Evolutionary conservation across 2,113 vertebrate species (phyloP), one percentile per base, ranked within the genome.

Genomic region (Neolamprologus ventralis): DNA sequence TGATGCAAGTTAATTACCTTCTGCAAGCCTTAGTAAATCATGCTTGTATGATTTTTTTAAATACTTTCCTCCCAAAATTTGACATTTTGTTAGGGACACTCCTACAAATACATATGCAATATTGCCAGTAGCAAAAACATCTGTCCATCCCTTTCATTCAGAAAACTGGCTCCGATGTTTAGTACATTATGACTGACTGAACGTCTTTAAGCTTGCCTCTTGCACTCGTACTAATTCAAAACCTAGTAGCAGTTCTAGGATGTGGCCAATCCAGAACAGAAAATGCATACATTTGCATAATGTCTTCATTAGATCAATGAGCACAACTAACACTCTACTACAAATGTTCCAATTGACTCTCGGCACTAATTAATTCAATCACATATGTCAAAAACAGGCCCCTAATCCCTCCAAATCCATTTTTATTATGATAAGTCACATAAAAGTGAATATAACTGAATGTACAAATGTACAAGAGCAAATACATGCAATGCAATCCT

Each of bases 311-410:
- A 13, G 33, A 13, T 21, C 63, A 40, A 68, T 68, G 63, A 68
- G 33, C 63, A 21, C 40, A 28, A 11, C 14, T 28, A 47, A 75
- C 71, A 19, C 23, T 28, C 21, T 75, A 28, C 42, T 28, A 7
- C 23, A 75, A 26, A 28, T 19, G 65, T 73, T 45, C 21, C 13
- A 10, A 7, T 3, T 73, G 68, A 75, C 21, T 73, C 7, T 3
- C 1, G 0, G 40, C 4, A 26, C 1, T 16, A 17, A 5, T 47
- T 45, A 47, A 47, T 47, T 75, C 4, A 47, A 28, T 17, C 40
- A 47, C 71, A 75, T 42, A 14, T 45, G 68, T 75, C 40, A 75
- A 47, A 75, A 12, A 75, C 16, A 13, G 37, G 37, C 0, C 21
- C 68, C 68, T 47, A 71, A 42, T 12, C 19, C 35, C 63, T 37